Evolutionary conservation across 1,140 invertebrate genomes (phyloP), one percentile per base, ranked within the genome.

Genomic region (Delia radicum): DNA sequence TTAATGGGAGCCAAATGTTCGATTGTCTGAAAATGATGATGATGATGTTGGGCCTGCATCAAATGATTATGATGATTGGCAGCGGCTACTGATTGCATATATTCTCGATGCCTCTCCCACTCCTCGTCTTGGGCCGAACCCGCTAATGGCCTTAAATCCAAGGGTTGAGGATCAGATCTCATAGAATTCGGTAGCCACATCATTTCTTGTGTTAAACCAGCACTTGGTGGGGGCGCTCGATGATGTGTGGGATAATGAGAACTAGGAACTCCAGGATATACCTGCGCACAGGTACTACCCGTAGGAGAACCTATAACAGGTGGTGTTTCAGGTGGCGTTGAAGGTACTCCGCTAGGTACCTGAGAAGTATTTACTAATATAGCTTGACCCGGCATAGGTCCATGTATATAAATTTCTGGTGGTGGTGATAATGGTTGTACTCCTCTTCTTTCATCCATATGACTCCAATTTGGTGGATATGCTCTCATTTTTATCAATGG

Each of bases 141-240:
- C 76, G 92, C 90, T 27, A 88, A 78, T 0, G 92, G 92, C 76
- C 94, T 89, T 78, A 96, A 88, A 80, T 96, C 95, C 15, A 96
- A 85, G 0, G 94, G 94, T 80, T 94, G 89, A 2, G 92, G 92
- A 77, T 95, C 94, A 48, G 89, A 88, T 24, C 93, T 89, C 80
- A 94, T 89, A 3, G 88, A 87, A 77, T 91, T 91, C 4, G 92
- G 91, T 42, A 94, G 84, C 93, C 93, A 95, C 79, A 92, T 89
- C 87, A 94, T 93, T 77, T 92, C 91, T 71, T 93, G 91, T 75
- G 89, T 87, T 8, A 90, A 77, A 12, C 83, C 81, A 28, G 80
- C 76, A 84, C 75, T 91, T 0, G 89, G 37, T 87, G 86, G 15
- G 85, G 87, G 8, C 77, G 37, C 42, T 83, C 85, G 72, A 86